Evolutionary conservation across 2,113 vertebrate species (phyloP).

Genomic region (Rhinolophus sinicus): DNA sequence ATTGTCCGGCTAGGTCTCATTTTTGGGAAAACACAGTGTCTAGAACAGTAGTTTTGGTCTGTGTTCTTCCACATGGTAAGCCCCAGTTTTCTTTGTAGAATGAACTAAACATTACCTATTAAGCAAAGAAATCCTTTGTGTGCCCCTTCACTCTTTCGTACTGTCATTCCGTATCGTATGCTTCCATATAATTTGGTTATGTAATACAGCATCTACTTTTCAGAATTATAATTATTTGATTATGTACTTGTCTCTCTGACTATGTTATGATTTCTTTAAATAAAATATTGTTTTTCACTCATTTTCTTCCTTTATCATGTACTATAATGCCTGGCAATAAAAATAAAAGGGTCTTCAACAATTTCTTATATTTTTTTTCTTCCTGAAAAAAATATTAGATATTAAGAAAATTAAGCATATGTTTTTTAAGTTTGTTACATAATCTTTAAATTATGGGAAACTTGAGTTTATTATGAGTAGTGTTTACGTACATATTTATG

Average conservation of each 20-base stretch:
- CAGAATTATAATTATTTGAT: neutral
- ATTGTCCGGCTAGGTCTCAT: too few species aligned
- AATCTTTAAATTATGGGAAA: neutral
- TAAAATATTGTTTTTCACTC: neutral
- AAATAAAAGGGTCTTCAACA: neutral
- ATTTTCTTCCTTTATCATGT: neutral
- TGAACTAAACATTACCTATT: neutral
- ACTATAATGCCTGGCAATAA: neutral
- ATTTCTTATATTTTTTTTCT: neutral
- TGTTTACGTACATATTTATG: conserved; percentile 35
- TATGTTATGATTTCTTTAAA: neutral
- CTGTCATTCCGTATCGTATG: neutral
- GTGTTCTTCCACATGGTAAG: neutral
- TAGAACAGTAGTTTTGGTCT: neutral
- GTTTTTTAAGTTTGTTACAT: neutral
- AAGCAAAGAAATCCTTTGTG: neutral
- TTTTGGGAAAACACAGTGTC: neutral
- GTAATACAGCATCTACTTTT: neutral
- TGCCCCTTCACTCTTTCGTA: fast-evolving
- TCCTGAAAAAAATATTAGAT: neutral
- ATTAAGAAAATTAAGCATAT: neutral
- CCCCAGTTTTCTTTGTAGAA: neutral
- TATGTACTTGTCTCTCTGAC: neutral
- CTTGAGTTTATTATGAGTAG: neutral
- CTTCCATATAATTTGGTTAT: neutral